phyloP scores from a whole-genome alignment of 1,140 invertebrate species.

The Drosophila repletoides region DNA sequence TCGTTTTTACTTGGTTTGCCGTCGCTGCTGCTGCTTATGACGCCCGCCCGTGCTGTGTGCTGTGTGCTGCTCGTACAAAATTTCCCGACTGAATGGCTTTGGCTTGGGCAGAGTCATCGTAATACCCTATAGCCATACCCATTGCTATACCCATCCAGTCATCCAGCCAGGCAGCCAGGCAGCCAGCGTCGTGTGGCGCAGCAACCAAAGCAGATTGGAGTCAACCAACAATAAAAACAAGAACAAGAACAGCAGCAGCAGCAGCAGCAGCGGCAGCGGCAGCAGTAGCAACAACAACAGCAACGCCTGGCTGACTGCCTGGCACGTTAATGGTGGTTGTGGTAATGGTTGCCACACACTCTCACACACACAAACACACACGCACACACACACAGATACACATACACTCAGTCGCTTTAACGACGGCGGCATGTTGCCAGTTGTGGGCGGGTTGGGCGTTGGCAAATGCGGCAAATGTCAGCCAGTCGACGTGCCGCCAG shows the following conservation, averaged over 20 bases:
- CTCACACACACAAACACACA: constrained; percentile 34
- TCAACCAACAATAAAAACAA: constrained; percentile 81
- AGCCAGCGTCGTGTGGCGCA: constrained; percentile 71
- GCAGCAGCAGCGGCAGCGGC: constrained; percentile 27
- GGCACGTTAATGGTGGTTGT: constrained; percentile 79
- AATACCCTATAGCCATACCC: constrained; percentile 53
- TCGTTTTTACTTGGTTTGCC: constrained; percentile 48
- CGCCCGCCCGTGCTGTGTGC: constrained; percentile 28
- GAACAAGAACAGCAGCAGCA: constrained; percentile 53
- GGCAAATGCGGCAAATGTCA: constrained; percentile 77
- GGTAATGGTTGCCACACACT: constrained; percentile 76
- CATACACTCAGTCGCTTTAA: constrained; percentile 47
- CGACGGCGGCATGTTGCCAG: constrained; percentile 58
- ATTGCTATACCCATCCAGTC: constrained; percentile 22
- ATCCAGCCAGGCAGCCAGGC: too few species aligned
- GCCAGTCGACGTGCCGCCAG: constrained; percentile 76
- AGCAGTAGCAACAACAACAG: constrained; percentile 50
- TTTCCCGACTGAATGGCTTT: constrained; percentile 72
- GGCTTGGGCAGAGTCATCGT: constrained; percentile 35
- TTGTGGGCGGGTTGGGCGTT: constrained; percentile 62
- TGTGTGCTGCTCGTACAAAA: constrained; percentile 64
- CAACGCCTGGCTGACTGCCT: constrained; percentile 71
- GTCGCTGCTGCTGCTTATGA: constrained; percentile 10
- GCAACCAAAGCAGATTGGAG: constrained; percentile 80
- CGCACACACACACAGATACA: constrained; percentile 15